These are phyloP conservation scores for Steinernema feltiae DNA, from an alignment of 1,140 invertebrate species.

Conservation along the genomic window DNA sequence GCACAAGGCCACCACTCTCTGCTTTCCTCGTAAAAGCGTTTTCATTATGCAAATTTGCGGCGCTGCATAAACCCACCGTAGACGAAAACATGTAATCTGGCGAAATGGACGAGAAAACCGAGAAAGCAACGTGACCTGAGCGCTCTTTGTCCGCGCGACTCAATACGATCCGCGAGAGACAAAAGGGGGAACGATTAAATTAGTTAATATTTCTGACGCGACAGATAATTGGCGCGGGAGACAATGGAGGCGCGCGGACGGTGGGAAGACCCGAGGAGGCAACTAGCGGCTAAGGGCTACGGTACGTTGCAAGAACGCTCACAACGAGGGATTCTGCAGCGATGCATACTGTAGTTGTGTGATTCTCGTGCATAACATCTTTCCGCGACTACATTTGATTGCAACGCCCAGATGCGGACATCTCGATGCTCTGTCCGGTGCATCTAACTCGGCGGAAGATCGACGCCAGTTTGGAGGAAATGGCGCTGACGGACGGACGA, in stretches of 20 bases:
- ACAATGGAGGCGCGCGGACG: not conserved
- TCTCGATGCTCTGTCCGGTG: too few species aligned
- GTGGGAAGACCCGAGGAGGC: not conserved
- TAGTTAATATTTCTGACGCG: not conserved
- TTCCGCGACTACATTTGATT: too few species aligned
- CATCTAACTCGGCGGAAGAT: too few species aligned
- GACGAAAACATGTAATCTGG: slow-evolving; percentile 3
- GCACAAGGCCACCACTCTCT: not conserved
- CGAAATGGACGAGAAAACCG: not conserved
- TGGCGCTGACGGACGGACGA: too few species aligned
- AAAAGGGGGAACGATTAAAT: not conserved
- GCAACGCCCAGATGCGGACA: too few species aligned
- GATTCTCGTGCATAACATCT: too few species aligned
- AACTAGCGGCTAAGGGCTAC: not conserved
- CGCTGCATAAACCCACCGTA: slow-evolving; percentile 3
- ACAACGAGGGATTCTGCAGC: too few species aligned
- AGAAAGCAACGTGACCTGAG: not conserved
- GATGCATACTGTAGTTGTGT: too few species aligned
- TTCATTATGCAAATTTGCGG: not conserved
- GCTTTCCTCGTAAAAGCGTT: not conserved
- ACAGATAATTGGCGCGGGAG: not conserved
- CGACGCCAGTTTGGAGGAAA: too few species aligned
- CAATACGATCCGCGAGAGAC: slow-evolving; percentile 2
- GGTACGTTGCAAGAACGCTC: too few species aligned
- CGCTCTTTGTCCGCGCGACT: not conserved